phyloP scores from a whole-genome alignment of 2,888 invertebrate species.

The Ramazzottius varieornatus region DNA sequence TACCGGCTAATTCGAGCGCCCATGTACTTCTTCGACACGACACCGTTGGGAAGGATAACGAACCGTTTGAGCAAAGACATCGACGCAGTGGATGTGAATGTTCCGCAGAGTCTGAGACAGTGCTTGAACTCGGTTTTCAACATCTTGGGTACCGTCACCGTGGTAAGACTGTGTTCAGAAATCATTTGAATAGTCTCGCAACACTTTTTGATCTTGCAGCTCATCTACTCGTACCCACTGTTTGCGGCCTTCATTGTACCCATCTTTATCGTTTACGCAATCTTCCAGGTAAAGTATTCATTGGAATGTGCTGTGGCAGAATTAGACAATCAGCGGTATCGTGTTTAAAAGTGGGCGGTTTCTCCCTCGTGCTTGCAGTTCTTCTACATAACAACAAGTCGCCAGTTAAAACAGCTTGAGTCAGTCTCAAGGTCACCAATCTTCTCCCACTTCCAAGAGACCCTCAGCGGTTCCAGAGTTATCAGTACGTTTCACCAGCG shows the following conservation, averaged over 20 bases:
- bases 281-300: not conserved
- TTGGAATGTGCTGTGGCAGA: not conserved
- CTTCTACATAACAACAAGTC: conserved; percentile 1
- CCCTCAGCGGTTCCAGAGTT: not conserved
- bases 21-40: conserved; percentile 20
- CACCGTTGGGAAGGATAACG: conserved; percentile 19
- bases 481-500: not conserved
- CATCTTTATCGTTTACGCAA: not conserved
- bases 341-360: too few species aligned
- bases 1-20: conserved; percentile 10
- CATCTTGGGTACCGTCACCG: not conserved
- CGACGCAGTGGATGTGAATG: conserved; percentile 17
- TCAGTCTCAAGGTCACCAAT: not conserved
- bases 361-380: too few species aligned
- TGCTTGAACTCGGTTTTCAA: not conserved
- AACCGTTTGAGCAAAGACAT: conserved; percentile 21
- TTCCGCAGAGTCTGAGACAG: not conserved
- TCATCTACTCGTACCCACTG: not conserved
- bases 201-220: not conserved
- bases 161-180: not conserved
- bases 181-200: not conserved
- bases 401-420: not conserved
- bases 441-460: conserved; percentile 1
- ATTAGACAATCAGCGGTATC: not conserved
- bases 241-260: not conserved